Evolutionary conservation across 2,797 vertebrate genomes (phyloP).

Genomic region (Liasis olivaceus): DNA sequence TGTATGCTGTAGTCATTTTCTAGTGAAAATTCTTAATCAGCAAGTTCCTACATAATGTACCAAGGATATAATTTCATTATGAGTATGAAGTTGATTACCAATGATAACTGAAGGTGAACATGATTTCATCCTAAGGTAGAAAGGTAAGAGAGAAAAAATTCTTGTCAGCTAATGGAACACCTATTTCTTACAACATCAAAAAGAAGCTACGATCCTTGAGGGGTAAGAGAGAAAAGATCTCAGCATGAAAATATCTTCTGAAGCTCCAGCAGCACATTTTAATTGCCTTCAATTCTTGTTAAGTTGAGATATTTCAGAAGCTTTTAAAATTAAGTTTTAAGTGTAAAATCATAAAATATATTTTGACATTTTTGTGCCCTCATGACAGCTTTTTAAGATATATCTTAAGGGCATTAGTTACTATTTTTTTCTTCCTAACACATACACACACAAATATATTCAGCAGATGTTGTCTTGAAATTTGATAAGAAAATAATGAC

Average conservation of each 20-base stretch:
- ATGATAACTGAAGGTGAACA: constrained; percentile 17
- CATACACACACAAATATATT: not conserved
- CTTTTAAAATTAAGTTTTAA: constrained; percentile 24
- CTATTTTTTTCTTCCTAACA: not conserved
- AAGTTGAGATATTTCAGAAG: not conserved
- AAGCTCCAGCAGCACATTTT: not conserved
- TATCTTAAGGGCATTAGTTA: not conserved
- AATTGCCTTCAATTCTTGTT: not conserved
- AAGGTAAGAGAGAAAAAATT: not conserved
- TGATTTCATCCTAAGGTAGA: not conserved
- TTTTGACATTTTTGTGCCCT: not conserved
- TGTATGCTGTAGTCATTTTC: not conserved
- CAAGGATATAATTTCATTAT: not conserved
- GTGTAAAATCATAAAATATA: not conserved
- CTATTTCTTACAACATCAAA: constrained; percentile 1
- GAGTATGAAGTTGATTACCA: not conserved
- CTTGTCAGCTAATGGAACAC: not conserved
- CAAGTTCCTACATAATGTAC: not conserved
- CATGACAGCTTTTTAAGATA: constrained; percentile 23
- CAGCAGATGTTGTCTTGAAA: constrained; percentile 44
- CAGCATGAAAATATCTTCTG: constrained; percentile 23
- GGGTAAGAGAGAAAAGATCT: not conserved
- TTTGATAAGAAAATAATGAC: constrained; percentile 43
- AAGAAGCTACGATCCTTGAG: not conserved
- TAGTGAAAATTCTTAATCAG: not conserved